These are phyloP conservation scores for Colletes gigas DNA, from an alignment of 1,140 invertebrate genomes.

Conservation along the genomic window DNA sequence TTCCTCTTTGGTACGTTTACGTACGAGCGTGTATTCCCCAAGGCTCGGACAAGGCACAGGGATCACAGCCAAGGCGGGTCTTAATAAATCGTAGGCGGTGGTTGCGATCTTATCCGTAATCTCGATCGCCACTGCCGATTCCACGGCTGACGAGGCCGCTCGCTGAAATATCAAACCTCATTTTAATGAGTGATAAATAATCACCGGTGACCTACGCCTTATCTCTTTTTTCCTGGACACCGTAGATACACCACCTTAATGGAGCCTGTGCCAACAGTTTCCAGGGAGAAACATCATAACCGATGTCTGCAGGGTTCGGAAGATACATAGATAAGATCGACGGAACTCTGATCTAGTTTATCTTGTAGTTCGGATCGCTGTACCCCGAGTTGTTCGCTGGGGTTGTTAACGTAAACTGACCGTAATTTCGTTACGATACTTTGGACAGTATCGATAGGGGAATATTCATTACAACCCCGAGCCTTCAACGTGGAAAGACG, in stretches of 20 bases:
- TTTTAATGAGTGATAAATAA: slow-evolving; percentile 78
- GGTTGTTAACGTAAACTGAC: neutral
- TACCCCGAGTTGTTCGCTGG: neutral
- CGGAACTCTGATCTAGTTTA: neutral
- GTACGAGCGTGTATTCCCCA: slow-evolving; percentile 11
- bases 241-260: neutral
- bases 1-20: slow-evolving; percentile 9
- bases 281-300: slow-evolving; percentile 31
- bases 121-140: slow-evolving; percentile 74
- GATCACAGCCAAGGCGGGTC: slow-evolving; percentile 48
- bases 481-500: neutral
- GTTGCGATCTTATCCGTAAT: slow-evolving; percentile 74
- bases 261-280: slow-evolving; percentile 40
- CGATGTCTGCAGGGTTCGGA: slow-evolving; percentile 19
- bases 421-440: neutral
- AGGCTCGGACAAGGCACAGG: slow-evolving; percentile 12
- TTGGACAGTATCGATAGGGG: neutral
- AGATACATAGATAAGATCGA: slow-evolving; percentile 28
- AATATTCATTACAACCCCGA: neutral
- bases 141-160: slow-evolving; percentile 33
- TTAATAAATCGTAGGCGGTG: slow-evolving; percentile 76
- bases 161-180: slow-evolving; percentile 53
- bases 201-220: slow-evolving; percentile 57
- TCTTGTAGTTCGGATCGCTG: slow-evolving; percentile 8
- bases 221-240: neutral